phyloP scores from a whole-genome alignment of 2,113 vertebrate species.

The Perca flavescens region DNA sequence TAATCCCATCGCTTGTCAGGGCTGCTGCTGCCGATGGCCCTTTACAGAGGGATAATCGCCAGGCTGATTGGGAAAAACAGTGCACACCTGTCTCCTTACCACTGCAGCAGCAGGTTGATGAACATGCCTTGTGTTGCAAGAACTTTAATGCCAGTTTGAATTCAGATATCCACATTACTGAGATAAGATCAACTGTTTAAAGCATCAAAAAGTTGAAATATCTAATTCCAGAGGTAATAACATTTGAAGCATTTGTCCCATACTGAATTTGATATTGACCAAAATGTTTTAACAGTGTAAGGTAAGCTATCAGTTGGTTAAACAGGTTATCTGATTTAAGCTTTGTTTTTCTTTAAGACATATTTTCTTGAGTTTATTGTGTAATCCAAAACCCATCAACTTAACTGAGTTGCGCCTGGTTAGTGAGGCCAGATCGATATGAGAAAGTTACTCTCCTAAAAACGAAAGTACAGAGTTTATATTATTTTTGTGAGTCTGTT shows the following conservation, averaged over 20 bases:
- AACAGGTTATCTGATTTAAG: slow-evolving; percentile 31
- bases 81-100: slow-evolving; percentile 67
- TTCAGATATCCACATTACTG: slow-evolving; percentile 21
- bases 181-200: slow-evolving; percentile 22
- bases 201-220: neutral
- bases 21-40: slow-evolving; percentile 55
- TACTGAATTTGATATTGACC: neutral
- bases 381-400: neutral
- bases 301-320: neutral
- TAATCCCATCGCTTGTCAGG: slow-evolving; percentile 74
- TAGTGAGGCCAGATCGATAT: slow-evolving; percentile 28
- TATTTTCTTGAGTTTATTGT: slow-evolving; percentile 6
- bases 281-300: slow-evolving; percentile 4
- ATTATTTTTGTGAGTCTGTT: neutral
- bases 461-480: neutral
- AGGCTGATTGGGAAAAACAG: slow-evolving; percentile 68
- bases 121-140: slow-evolving; percentile 44
- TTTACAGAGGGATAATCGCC: slow-evolving; percentile 72
- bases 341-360: neutral
- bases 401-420: slow-evolving; percentile 4
- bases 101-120: slow-evolving; percentile 46
- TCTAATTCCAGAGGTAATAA: slow-evolving; percentile 11
- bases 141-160: slow-evolving; percentile 53
- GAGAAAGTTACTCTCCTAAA: neutral
- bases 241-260: neutral